Base-by-base conservation (phyloP, 2,797 vertebrate species). In the Crenuchus spilurus region DNA sequence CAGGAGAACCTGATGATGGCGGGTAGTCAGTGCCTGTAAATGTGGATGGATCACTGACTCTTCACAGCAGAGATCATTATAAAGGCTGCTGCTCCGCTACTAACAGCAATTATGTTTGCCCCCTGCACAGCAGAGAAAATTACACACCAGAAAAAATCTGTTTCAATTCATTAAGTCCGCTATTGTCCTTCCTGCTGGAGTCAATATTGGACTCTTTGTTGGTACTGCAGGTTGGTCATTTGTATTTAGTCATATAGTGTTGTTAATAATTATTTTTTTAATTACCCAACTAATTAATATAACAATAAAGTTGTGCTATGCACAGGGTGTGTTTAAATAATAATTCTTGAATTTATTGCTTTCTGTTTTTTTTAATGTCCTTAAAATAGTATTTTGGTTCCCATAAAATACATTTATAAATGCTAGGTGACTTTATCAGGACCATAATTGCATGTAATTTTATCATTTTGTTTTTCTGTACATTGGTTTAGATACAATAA, bases 141-240 rank as follows among this genome's bases (percentile, higher is more conserved):
- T 69, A 70, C 63, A 68, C 65, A 71, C n/a, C 48, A 24, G 70
- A n/a, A 41, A 46, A 48, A 57, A 65, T 30, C 60, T 66, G 30
- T 75, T 72, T 85, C 72, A 79, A 64, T 84, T 86, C 70, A 83
- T 82, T 84, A 84, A 67, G 55, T 77, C 57, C 49, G 37, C 72
- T 24, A 64, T 61, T 31, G 54, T 60, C 62, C 28, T 49, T 44
- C 66, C 65, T 57, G 44, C 51, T 35, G 65, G 7, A 44, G 62
- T 76, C 64, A 20, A 41, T 68, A 30, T 55, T 76, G 28, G 31
- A 77, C 66, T 73, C 55, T 49, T 24, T 55, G 28, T 48, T 33
- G 26, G n/a, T 33, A 68, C 35, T n/a, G 49, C 44, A 41, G 7
- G 51, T 62, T 39, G 11, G 20, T 37, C 33, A 39, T 37, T 62